Conservation (phyloP, 2,888 invertebrate species). For the Tupiocoris notatus region DNA sequence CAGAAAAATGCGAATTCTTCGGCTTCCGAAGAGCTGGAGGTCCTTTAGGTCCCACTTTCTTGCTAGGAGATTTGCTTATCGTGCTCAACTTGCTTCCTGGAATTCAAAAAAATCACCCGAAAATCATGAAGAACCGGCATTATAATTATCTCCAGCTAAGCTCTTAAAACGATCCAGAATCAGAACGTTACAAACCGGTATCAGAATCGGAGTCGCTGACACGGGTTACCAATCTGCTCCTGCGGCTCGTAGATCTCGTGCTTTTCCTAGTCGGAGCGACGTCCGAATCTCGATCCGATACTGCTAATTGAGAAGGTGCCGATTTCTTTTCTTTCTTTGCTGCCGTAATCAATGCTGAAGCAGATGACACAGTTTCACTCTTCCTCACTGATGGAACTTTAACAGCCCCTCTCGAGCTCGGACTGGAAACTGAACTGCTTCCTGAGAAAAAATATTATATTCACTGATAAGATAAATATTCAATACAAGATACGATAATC, state of each 20-base stretch:
- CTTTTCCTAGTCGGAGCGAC: slow-evolving; percentile 58
- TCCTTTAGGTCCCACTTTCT: slow-evolving; percentile 56
- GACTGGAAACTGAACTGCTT: slow-evolving; percentile 50
- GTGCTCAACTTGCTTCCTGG: slow-evolving; percentile 57
- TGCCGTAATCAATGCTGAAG: not conserved
- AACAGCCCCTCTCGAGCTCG: slow-evolving; percentile 52
- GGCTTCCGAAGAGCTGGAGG: slow-evolving; percentile 52
- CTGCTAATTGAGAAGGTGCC: slow-evolving; percentile 50
- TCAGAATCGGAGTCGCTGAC: slow-evolving; percentile 52
- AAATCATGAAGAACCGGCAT: too few relatives aligned
- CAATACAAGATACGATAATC: too few relatives aligned
- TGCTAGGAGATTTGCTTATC: slow-evolving; percentile 63
- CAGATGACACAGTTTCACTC: not conserved
- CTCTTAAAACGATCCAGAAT: too few relatives aligned
- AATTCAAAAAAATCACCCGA: too few relatives aligned
- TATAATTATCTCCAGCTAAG: too few relatives aligned
- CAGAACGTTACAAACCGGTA: slow-evolving; percentile 44
- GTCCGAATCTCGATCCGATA: slow-evolving; percentile 51
- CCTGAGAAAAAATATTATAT: slow-evolving; percentile 47
- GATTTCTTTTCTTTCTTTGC: slow-evolving; percentile 40
- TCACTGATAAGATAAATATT: too few relatives aligned
- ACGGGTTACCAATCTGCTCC: slow-evolving; percentile 51
- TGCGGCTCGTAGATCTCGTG: slow-evolving; percentile 66
- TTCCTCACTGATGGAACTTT: not conserved
- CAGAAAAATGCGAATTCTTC: slow-evolving; percentile 54